phyloP scores from a whole-genome alignment of 2,888 invertebrate species.

The Schrankia costaestrigalis region DNA sequence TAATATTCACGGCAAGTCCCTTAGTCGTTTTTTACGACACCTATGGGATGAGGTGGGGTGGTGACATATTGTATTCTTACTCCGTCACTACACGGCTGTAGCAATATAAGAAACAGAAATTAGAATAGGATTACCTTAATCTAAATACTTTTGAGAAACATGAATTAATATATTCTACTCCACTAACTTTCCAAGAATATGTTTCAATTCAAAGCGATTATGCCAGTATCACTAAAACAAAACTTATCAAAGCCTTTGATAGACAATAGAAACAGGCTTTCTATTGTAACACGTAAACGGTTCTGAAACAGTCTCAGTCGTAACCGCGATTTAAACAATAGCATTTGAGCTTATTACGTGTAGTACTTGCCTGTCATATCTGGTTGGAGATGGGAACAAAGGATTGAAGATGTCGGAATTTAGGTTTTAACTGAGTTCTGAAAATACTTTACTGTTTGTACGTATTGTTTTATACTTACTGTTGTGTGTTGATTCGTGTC shows the following conservation, averaged over 20 bases:
- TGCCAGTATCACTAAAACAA: background rate
- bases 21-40: no score
- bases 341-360: conserved; percentile 49
- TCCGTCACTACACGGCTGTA: no score
- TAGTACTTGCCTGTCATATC: conserved; percentile 30
- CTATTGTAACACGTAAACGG: conserved; percentile 27
- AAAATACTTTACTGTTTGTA: conserved; percentile 4
- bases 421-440: conserved; percentile 9
- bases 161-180: no score
- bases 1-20: no score
- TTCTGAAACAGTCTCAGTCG: conserved; percentile 13
- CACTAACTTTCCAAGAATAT: background rate
- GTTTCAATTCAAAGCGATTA: background rate
- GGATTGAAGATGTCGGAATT: conserved; percentile 25
- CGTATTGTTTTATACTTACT: no score
- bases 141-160: no score
- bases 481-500: no score
- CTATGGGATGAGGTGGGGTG: no score
- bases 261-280: conserved; percentile 30
- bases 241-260: conserved; percentile 2
- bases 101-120: no score
- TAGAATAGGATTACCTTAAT: no score
- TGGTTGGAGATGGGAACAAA: conserved; percentile 26
- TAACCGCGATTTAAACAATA: conserved; percentile 50
- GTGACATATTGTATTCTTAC: no score